Base-by-base conservation (phyloP, 2,888 invertebrate species). In the Hermaeophaga mercurialis region DNA sequence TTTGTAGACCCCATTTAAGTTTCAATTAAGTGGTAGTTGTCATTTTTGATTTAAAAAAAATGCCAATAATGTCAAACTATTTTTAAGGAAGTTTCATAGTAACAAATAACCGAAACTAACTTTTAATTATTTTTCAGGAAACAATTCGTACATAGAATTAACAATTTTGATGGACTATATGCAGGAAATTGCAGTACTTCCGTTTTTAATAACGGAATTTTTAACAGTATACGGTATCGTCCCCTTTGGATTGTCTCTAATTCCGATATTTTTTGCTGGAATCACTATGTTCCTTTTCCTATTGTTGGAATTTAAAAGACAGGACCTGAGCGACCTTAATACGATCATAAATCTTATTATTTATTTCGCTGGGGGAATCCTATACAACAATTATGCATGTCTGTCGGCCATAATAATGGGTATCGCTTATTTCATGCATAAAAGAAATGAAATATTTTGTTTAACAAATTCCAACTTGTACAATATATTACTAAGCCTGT, bases 261-360 rank as follows among this genome's bases (percentile, higher is more conserved):
- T 66, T 3, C 66, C 61, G 14, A 60, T 64, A 12, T 54, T 57
- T 5, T 43, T 66, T 28, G 65, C 66, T 15, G 54, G 66, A n/a
- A 19, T 58, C 6, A 63, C 66, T 2, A 50, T 65, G 9, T 8
- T 62, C 8, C 48, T 65, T 46, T 68, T 61, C 26, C 48, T 65
- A 9, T 18, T 64, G 5, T 44, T 60, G 38, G 66, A 68, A 47
- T 66, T 61, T 28, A 61, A 58, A 54, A 53, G 69, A 19, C 63
- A 63, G 46, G 69, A 69, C 46, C 43, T 69, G 7, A 66, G 65
- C 3, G 69, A 69, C 44, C 44, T 69, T 17, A 66, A 63, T 1
- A 33, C 67, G 19, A 61, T 68, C 22, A 46, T 53, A 4, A 65
- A 62, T 31, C 11, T 57, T 9, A 19, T 48, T 8, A 49, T 54